Evolutionary conservation across 2,113 vertebrate species (phyloP), one percentile per base, ranked within the genome.

Genomic region (Poeciliopsis occidentalis): DNA sequence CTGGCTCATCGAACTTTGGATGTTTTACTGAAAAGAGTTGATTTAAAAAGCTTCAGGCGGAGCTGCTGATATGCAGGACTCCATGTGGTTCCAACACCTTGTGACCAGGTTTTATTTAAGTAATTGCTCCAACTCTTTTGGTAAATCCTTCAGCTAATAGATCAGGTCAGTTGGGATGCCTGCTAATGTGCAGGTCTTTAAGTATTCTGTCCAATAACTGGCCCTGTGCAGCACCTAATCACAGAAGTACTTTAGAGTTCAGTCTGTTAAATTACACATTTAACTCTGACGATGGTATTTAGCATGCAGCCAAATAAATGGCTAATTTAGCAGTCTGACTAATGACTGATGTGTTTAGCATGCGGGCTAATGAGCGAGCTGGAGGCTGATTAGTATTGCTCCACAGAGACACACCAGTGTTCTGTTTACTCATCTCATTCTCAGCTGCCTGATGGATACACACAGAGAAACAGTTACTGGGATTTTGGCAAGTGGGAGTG

Each of bases 261-360:
- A 85, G 69, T 51, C 67, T 32, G 75, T 71, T 84, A 79, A 90
- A 84, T 84, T 34, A 84, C 80, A 81, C 75, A 65, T 76, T 88
- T 86, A 88, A 87, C 85, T 79, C 66, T 71, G 81, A 89, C 86
- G 54, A 66, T 70, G 83, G 73, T 77, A 61, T 88, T 89, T 89
- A 90, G 84, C 82, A 84, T 78, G 75, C 78, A 77, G 86, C 78
- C 82, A 84, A 76, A 87, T 86, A 85, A 90, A 89, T 8, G 86
- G 82, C 89, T 91, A 81, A 91, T 92, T 92, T 88, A 81, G 32
- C 15, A 88, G 84, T 70, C 85, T 81, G 82, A 79, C 90, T 89
- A 89, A 92, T 89, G 89, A 91, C 84, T 73, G 81, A 86, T 88
- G 88, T 88, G 84, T 89, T 88, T 81, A 87, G 87, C 89, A 83